Percentiles rank a stretch among this genome's conserved stretches.
phyloP scores from a whole-genome alignment of 2,113 vertebrate species.

The Melospiza georgiana region DNA sequence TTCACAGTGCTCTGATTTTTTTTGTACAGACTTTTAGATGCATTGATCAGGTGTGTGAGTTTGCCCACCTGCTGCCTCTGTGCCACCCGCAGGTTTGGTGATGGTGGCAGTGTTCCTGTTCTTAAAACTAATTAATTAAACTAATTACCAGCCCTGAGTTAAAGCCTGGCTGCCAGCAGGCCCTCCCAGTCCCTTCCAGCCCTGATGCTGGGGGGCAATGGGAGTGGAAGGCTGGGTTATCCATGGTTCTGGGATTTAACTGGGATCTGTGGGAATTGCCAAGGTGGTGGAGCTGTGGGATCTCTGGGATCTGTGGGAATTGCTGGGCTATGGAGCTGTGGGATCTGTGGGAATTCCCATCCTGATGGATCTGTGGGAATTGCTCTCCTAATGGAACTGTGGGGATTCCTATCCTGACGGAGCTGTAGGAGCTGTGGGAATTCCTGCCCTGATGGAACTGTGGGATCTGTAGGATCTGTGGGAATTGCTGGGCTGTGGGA shows the following conservation, averaged over 20 bases:
- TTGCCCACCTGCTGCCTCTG: background rate
- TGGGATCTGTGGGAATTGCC: rapidly evolving
- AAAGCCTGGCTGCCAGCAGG: background rate
- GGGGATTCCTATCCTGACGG: background rate
- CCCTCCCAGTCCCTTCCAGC: background rate
- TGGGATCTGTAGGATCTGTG: background rate
- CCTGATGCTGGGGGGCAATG: rapidly evolving
- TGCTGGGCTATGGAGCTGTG: no score
- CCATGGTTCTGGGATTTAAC: background rate
- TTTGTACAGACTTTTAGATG: background rate
- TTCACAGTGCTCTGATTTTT: background rate
- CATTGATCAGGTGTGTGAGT: background rate
- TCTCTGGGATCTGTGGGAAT: background rate
- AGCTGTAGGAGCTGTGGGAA: background rate
- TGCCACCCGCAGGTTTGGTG: background rate
- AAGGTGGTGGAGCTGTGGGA: background rate
- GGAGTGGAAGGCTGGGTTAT: background rate
- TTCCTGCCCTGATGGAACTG: background rate
- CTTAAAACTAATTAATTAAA: background rate
- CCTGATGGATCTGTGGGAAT: background rate
- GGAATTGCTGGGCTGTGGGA: no score
- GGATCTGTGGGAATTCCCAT: background rate
- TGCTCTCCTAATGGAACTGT: rapidly evolving
- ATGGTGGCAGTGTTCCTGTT: background rate
- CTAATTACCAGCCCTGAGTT: background rate